Conservation (phyloP, 2,113 vertebrate genomes). For the Bubo bubo region DNA sequence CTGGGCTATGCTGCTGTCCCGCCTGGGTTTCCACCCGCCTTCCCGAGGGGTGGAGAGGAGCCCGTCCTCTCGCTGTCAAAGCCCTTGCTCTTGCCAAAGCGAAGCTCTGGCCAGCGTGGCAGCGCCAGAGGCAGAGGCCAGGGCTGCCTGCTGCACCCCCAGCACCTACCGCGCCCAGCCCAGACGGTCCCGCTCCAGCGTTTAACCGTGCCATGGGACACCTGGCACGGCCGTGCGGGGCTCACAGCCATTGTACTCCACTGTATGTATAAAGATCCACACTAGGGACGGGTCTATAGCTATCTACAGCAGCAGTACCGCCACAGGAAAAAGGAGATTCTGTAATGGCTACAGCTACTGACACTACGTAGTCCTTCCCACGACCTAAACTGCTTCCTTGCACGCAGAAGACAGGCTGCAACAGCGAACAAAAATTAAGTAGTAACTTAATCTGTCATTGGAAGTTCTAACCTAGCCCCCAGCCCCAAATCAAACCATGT, state of each 20-base stretch:
- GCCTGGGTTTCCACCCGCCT: too few species aligned
- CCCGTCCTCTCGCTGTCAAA: background rate
- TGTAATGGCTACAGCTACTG: background rate
- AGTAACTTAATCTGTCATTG: background rate
- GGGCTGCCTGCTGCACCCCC: background rate
- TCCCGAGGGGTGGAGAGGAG: background rate
- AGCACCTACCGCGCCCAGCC: background rate
- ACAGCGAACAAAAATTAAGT: background rate
- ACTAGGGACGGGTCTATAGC: background rate
- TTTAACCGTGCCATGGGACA: fast-evolving
- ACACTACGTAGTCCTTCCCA: background rate
- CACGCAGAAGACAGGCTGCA: background rate
- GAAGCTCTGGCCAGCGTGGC: fast-evolving
- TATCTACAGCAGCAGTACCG: background rate
- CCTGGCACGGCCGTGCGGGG: fast-evolving
- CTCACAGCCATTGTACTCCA: fast-evolving
- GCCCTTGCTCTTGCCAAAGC: background rate
- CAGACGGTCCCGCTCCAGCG: background rate
- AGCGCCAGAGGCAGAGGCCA: background rate
- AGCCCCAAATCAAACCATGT: background rate
- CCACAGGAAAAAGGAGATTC: background rate
- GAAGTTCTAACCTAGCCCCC: background rate
- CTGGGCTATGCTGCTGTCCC: background rate
- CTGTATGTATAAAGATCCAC: fast-evolving
- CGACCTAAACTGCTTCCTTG: background rate